Evolutionary conservation across 2,888 invertebrate species (phyloP).

Genomic region (Cryptops parisi): DNA sequence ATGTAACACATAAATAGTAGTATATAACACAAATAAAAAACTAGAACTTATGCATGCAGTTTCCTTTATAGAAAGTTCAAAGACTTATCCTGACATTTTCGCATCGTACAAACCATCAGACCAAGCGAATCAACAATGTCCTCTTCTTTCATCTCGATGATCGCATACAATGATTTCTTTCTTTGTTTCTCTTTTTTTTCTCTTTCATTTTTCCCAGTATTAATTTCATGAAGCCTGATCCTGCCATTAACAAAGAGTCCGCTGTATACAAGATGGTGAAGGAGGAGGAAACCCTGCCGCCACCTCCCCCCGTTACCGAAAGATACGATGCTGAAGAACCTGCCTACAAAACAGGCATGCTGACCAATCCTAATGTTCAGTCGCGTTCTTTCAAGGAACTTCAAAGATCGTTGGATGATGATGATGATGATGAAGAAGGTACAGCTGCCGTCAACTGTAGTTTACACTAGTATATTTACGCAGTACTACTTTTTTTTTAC

Average conservation of each 20-base stretch:
- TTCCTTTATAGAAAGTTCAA: too few species aligned
- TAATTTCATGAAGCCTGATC: slow-evolving; percentile 88
- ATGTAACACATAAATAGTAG: too few species aligned
- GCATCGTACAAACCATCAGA: background rate
- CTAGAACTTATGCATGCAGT: too few species aligned
- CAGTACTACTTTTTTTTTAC: slow-evolving; percentile 6
- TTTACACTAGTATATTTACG: too few species aligned
- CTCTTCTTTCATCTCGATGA: too few species aligned
- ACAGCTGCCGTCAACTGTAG: too few species aligned
- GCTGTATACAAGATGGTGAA: slow-evolving; percentile 27
- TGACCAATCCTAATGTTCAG: slow-evolving; percentile 20
- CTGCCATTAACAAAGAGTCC: slow-evolving; percentile 25
- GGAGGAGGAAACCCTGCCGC: slow-evolving; percentile 23
- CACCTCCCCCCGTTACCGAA: slow-evolving; percentile 7
- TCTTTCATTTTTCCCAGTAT: slow-evolving; percentile 46
- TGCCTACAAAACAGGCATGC: slow-evolving; percentile 1
- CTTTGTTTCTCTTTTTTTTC: background rate
- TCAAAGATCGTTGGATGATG: slow-evolving; percentile 22
- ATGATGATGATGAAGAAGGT: slow-evolving; percentile 20
- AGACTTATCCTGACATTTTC: too few species aligned
- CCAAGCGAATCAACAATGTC: too few species aligned
- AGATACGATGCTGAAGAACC: slow-evolving; percentile 12
- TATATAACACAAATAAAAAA: too few species aligned
- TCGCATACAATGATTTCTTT: too few species aligned
- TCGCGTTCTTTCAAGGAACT: slow-evolving; percentile 23